Base-by-base conservation (phyloP, 2,113 vertebrate species). In the Speoplatyrhinus poulsoni region DNA sequence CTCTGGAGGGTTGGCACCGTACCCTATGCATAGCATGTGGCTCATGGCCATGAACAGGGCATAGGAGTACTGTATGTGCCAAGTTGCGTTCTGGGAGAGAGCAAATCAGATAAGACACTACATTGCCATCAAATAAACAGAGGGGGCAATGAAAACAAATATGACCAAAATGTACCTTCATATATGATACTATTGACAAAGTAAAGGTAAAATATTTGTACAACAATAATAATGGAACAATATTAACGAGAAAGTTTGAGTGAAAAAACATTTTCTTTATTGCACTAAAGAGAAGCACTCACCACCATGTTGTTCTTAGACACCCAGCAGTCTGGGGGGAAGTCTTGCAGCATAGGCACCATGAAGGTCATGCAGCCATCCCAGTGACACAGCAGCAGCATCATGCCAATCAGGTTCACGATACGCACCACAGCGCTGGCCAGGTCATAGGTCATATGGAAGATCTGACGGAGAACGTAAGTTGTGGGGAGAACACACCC, bases 1-100 rank as follows among this genome's bases (percentile, higher is more conserved):
- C 69, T 95, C 95, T 0, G 98, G 98, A 11, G 98, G 95, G 0
- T 96, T 93, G 48, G 95, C 95, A 6, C 98, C 98, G 0, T 99
- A 99, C 32, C 93, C 93, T 26, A 93, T 93, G 59, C 93, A 93
- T 73, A 93, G 60, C 93, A 93, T 93, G 78, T 93, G 93, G 62
- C 93, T 93, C 91, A 93, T 93, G 62, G 93, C 83, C 91, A 92
- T 93, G 79, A 99, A 99, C 73, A 99, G 90, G 1, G 96, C 93
- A 0, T 98, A 98, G 0, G 98, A 99, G 80, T 99, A 99, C 77
- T 99, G 98, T 46, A 96, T 93, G 76, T 96, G 95, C 98, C 98
- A 99, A 3, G 96, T 96, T 17, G 95, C 87, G 0, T 99, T 99
- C 98, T 99, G 89, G 19, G 76, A 60, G 41, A n/a, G 15, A 62